phyloP scores from a whole-genome alignment of 2,113 vertebrate species.

The Podarcis cretensis region DNA sequence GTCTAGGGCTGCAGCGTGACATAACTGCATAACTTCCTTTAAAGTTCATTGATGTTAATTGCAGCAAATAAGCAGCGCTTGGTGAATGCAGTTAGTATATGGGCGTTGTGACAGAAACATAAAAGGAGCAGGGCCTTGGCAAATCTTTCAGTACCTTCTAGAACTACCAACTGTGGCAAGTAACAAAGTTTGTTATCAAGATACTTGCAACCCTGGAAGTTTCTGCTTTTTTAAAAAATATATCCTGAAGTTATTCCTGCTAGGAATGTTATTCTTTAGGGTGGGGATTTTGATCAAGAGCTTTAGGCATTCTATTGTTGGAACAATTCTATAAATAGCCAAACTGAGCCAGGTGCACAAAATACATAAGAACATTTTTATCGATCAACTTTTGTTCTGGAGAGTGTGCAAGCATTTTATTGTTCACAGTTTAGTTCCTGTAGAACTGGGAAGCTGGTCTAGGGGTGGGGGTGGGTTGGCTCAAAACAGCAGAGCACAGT shows the following conservation, averaged over 20 bases:
- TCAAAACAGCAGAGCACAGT: background rate
- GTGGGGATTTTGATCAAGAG: background rate
- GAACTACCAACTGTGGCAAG: background rate
- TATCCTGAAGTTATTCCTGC: background rate
- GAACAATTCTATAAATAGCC: constrained; percentile 18
- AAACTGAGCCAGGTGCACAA: background rate
- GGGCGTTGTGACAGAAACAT: background rate
- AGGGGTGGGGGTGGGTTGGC: background rate
- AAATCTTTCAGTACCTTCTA: background rate
- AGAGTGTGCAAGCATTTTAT: background rate
- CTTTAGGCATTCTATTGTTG: background rate
- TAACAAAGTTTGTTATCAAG: background rate
- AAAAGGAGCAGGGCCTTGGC: background rate
- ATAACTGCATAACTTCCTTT: background rate
- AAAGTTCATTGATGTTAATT: background rate
- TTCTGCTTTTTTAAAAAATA: background rate
- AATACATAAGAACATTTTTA: constrained; percentile 17
- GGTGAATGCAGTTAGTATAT: background rate
- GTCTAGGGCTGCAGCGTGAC: background rate
- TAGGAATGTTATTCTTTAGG: background rate
- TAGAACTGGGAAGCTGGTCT: background rate
- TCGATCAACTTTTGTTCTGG: background rate
- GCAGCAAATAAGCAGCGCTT: background rate
- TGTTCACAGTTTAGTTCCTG: background rate
- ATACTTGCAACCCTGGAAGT: background rate